These are phyloP conservation scores for Sphaerolaimus hirsutus DNA, from an alignment of 2,888 invertebrate species.

Conservation along the genomic window DNA sequence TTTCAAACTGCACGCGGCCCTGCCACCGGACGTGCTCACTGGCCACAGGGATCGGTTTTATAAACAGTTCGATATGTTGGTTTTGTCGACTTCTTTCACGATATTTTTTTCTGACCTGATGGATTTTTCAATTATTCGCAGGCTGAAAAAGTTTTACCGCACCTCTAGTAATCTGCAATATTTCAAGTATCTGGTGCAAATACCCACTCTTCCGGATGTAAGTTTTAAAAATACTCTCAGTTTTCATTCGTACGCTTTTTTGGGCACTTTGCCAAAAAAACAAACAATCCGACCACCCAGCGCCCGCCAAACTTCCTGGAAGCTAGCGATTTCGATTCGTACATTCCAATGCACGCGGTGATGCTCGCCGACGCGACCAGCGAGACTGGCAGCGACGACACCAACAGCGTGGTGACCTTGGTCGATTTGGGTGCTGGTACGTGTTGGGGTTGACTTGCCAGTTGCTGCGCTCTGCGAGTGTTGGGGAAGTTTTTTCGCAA, in stretches of 20 bases:
- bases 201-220: constrained; percentile 69
- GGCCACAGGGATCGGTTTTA: constrained; percentile 73
- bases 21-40: constrained; percentile 63
- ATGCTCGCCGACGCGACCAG: constrained; percentile 41
- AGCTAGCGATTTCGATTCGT: constrained; percentile 69
- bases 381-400: constrained; percentile 16
- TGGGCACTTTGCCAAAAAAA: neutral
- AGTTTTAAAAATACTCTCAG: constrained; percentile 11
- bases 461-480: too few species aligned
- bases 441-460: too few species aligned
- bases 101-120: too few species aligned
- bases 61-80: constrained; percentile 51
- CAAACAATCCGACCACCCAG: constrained; percentile 24
- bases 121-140: constrained; percentile 16
- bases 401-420: neutral
- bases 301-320: constrained; percentile 80
- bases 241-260: neutral
- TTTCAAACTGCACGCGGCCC: constrained; percentile 67
- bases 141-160: constrained; percentile 66
- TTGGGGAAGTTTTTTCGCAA: too few species aligned
- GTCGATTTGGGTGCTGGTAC: neutral
- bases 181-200: constrained; percentile 75
- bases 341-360: constrained; percentile 72
- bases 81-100: neutral
- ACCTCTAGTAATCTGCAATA: constrained; percentile 80